Percentiles rank a stretch among this genome's conserved stretches.
These are phyloP conservation scores for Trichopria drosophilae DNA, from an alignment of 2,888 invertebrate genomes.

Conservation along the genomic window DNA sequence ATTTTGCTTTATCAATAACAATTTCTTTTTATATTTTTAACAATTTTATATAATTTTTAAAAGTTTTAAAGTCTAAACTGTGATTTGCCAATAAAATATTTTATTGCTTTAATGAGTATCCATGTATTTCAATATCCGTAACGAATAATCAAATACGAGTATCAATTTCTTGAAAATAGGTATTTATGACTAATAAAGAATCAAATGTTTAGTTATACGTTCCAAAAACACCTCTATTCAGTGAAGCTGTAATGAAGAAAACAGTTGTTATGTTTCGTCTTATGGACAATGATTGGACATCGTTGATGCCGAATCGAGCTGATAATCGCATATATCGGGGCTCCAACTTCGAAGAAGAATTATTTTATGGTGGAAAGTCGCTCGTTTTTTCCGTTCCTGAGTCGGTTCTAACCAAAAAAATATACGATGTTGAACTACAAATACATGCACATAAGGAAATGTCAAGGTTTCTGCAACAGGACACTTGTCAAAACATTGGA, in stretches of 20 bases:
- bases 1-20: too few species aligned
- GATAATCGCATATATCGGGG: slow-evolving; percentile 44
- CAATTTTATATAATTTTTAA: too few species aligned
- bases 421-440: slow-evolving; percentile 39
- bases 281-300: slow-evolving; percentile 49
- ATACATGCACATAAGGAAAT: slow-evolving; percentile 42
- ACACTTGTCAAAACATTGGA: too few species aligned
- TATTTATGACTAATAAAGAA: too few species aligned
- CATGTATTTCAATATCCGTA: too few species aligned
- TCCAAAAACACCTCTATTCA: slow-evolving; percentile 42
- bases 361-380: slow-evolving; percentile 50
- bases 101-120: too few species aligned
- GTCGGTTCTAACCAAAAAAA: slow-evolving; percentile 29
- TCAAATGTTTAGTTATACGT: slow-evolving; percentile 41
- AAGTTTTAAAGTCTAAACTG: too few species aligned
- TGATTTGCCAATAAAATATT: too few species aligned
- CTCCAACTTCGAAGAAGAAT: slow-evolving; percentile 42
- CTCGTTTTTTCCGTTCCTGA: slow-evolving; percentile 46
- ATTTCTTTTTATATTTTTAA: too few species aligned
- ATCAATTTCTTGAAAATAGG: too few species aligned
- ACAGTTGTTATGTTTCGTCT: slow-evolving; percentile 48
- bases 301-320: slow-evolving; percentile 42
- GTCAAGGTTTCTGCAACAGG: too few species aligned
- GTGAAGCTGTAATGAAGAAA: slow-evolving; percentile 44
- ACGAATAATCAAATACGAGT: too few species aligned